phyloP scores from a whole-genome alignment of 1,140 invertebrate genomes.

The Drosophila tsacasi region DNA sequence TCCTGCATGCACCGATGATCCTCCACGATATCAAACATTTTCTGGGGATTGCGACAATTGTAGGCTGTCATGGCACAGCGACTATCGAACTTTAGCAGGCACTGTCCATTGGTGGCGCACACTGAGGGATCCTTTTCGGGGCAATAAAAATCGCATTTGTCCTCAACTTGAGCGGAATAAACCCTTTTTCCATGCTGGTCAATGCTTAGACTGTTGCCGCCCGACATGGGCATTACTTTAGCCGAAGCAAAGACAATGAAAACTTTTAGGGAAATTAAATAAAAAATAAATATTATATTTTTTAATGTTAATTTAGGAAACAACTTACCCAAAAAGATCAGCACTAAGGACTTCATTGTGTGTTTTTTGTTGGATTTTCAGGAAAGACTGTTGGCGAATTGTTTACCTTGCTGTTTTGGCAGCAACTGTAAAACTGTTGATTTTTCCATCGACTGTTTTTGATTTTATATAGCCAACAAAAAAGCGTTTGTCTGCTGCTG shows the following conservation, averaged over 20 bases:
- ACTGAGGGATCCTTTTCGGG: slow-evolving; percentile 50
- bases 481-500: slow-evolving; percentile 15
- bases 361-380: neutral
- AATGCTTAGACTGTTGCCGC: slow-evolving; percentile 43
- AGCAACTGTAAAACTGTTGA: slow-evolving; percentile 72
- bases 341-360: slow-evolving; percentile 41
- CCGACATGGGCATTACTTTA: slow-evolving; percentile 49
- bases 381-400: slow-evolving; percentile 29
- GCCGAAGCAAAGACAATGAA: slow-evolving; percentile 25
- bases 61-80: slow-evolving; percentile 66
- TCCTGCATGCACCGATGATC: slow-evolving; percentile 57
- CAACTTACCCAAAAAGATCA: slow-evolving; percentile 53
- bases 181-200: slow-evolving; percentile 60
- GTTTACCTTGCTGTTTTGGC: slow-evolving; percentile 63
- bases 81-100: slow-evolving; percentile 65
- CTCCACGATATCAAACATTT: slow-evolving; percentile 59
- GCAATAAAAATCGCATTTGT: slow-evolving; percentile 60
- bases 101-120: slow-evolving; percentile 71
- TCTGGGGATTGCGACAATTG: slow-evolving; percentile 76
- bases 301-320: neutral
- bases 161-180: slow-evolving; percentile 32
- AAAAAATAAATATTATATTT: neutral
- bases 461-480: slow-evolving; percentile 57
- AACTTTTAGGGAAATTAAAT: slow-evolving; percentile 7
- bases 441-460: slow-evolving; percentile 9